A percentile compares a stretch with the other conserved stretches of the same genome.
Evolutionary conservation across 2,113 vertebrate species (phyloP).

Genomic region (Clarias gariepinus): DNA sequence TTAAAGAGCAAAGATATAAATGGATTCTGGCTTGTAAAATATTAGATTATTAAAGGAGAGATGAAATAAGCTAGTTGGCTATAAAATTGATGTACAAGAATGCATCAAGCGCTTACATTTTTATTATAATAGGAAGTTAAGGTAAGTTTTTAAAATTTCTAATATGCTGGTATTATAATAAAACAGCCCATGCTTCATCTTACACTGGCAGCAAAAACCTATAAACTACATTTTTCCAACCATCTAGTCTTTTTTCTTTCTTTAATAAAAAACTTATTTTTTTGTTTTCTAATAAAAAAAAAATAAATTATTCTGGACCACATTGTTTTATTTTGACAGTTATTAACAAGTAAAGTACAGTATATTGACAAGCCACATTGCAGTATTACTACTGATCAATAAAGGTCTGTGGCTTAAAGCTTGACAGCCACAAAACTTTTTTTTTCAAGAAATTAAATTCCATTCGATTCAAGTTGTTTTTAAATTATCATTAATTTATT

Average conservation of each 20-base stretch:
- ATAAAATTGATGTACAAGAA: conserved; percentile 18
- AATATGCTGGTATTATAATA: background rate
- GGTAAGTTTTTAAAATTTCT: background rate
- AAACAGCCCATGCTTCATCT: background rate
- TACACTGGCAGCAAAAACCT: background rate
- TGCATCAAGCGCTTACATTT: background rate
- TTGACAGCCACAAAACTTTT: background rate
- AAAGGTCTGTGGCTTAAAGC: background rate
- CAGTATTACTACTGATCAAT: background rate
- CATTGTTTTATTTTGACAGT: background rate
- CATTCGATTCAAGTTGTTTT: background rate
- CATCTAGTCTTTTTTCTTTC: background rate
- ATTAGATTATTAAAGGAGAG: background rate
- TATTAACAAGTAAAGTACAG: background rate
- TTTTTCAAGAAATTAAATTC: background rate
- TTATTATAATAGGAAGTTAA: background rate
- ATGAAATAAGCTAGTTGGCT: background rate
- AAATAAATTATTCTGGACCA: too few relatives aligned
- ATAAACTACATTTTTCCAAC: background rate
- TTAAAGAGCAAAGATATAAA: background rate
- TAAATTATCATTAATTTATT: background rate
- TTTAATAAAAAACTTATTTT: background rate
- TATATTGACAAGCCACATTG: background rate
- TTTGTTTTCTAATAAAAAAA: background rate
- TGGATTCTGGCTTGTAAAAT: background rate